Percentiles rank a stretch among this genome's conserved stretches.
These are phyloP conservation scores for Brachypteracias leptosomus DNA, from an alignment of 2,113 vertebrate species.

Conservation along the genomic window DNA sequence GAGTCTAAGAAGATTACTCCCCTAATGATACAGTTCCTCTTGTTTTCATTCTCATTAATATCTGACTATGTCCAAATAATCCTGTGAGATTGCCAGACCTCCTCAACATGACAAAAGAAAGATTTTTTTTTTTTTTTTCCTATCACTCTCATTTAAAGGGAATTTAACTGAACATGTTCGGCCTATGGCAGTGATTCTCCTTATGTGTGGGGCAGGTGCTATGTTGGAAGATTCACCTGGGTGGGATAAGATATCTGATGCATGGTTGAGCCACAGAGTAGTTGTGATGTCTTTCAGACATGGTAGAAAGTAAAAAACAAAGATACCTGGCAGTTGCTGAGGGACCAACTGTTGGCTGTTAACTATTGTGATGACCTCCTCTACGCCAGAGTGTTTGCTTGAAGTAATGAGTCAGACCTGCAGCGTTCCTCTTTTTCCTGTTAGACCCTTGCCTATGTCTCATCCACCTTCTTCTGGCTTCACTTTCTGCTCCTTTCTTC, in stretches of 20 bases:
- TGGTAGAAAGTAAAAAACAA: neutral
- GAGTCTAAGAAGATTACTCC: neutral
- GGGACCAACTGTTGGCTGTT: neutral
- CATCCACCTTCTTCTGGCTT: neutral
- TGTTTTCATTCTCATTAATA: neutral
- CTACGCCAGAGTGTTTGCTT: neutral
- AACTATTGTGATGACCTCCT: neutral
- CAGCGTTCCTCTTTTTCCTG: neutral
- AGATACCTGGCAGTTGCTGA: neutral
- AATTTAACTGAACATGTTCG: neutral
- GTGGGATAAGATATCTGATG: neutral
- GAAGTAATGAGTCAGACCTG: neutral
- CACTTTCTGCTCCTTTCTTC: neutral
- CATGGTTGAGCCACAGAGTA: neutral
- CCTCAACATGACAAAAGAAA: neutral
- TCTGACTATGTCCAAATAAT: neutral
- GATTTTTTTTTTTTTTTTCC: too few species aligned
- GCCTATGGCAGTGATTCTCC: neutral
- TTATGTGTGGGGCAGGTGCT: neutral
- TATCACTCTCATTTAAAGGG: neutral
- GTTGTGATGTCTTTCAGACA: neutral
- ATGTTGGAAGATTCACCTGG: neutral
- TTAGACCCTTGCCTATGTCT: neutral
- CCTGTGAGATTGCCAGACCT: neutral
- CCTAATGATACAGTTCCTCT: neutral